Evolutionary conservation across 1,140 invertebrate species (phyloP).

Genomic region (Condylostylus longicornis): DNA sequence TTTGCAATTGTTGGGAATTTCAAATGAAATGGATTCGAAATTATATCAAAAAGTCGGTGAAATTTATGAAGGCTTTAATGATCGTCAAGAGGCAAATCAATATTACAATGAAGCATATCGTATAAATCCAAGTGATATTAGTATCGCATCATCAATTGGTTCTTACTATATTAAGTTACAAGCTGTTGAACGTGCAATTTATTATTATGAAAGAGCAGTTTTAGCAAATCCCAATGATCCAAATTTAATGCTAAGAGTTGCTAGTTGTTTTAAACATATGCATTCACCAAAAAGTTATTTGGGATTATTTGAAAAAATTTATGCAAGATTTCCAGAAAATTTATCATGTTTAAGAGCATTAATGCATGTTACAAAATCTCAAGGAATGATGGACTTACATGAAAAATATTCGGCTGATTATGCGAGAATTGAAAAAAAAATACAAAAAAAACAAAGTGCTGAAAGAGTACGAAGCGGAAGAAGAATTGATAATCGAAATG

Average conservation of each 20-base stretch:
- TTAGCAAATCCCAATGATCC: constrained; percentile 74
- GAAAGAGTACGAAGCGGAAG: no score
- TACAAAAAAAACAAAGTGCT: no score
- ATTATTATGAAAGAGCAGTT: constrained; percentile 75
- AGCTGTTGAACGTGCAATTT: constrained; percentile 72
- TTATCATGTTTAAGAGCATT: constrained; percentile 75
- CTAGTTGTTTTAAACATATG: constrained; percentile 62
- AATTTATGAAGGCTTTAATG: constrained; percentile 69
- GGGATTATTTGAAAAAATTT: constrained; percentile 62
- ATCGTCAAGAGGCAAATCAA: constrained; percentile 84
- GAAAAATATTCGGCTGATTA: constrained; percentile 59
- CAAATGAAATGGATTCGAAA: constrained; percentile 65
- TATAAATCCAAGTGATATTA: constrained; percentile 76
- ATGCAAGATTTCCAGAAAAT: constrained; percentile 69
- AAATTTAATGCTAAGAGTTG: constrained; percentile 72
- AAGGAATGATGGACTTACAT: constrained; percentile 44
- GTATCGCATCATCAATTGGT: constrained; percentile 81
- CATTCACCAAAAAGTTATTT: constrained; percentile 74
- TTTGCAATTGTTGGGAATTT: constrained; percentile 65
- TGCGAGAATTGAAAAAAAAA: constrained; percentile 63
- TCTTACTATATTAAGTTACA: constrained; percentile 84
- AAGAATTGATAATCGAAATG: no score
- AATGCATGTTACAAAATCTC: constrained; percentile 62
- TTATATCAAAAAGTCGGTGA: constrained; percentile 70
- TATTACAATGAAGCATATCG: constrained; percentile 84